Base-by-base conservation (phyloP, 2,888 invertebrate genomes). In the Epistrophe eligans region DNA sequence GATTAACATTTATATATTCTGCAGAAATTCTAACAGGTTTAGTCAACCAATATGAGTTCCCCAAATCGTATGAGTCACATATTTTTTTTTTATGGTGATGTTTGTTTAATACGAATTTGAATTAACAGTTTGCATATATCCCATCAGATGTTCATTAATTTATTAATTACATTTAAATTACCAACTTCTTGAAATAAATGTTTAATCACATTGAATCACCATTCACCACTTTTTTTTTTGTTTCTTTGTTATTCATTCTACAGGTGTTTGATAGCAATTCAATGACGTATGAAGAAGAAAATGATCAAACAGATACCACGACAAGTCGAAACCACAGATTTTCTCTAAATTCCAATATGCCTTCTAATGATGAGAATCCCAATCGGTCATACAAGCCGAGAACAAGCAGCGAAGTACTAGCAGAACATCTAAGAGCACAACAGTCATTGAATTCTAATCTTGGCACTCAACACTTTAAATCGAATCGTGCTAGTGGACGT, bases 391-490 rank as follows among this genome's bases (percentile, higher is more conserved):
- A 90, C 45, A 90, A 91, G 70, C 88, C 89, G 28, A 89, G 91
- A 89, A 89, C 89, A 84, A 91, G 90, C 83, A 91, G 90, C 83
- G 89, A 90, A 85, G 90, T 91, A 64, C 89, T 91, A 19, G 90
- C 90, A 77, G 90, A 92, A 87, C 91, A 92, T 84, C 88, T 91
- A 13, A 89, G 89, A 70, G 79, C 89, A 87, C 90, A 90, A 74
- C 82, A 89, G 48, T 88, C 88, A 77, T 58, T 89, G 76, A 82
- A 64, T 64, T 77, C 88, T 43, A 82, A 60, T 70, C 70, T 81
- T 11, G 28, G 62, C 48, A 50, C 2, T 45, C 82, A 77, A 28
- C 81, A 72, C 48, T 79, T 79, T 32, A 83, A 87, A 74, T 85
- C 89, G 73, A 87, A 88, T 89, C 83, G 88, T 64, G 64, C 83